A percentile compares a stretch with the other conserved stretches of the same genome.
phyloP scores from a whole-genome alignment of 1,140 invertebrate genomes.

The Macrocentrus cingulum region DNA sequence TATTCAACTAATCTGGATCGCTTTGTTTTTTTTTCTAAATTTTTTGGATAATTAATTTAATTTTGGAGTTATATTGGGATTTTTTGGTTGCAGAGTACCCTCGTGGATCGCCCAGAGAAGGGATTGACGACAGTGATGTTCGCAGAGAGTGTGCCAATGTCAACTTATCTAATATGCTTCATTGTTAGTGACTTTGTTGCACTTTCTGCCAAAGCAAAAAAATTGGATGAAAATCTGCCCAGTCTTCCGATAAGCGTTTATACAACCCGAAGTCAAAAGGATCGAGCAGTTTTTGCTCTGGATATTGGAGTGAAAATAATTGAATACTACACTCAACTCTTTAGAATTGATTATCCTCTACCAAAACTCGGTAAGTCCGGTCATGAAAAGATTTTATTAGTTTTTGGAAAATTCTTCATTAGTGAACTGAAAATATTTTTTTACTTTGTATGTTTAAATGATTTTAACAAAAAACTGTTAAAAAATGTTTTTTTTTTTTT shows the following conservation, averaged over 20 bases:
- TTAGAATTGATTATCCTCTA: constrained; percentile 81
- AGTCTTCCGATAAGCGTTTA: constrained; percentile 72
- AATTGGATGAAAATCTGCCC: constrained; percentile 54
- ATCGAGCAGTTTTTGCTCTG: constrained; percentile 80
- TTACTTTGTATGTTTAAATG: no score
- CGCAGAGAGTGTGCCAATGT: constrained; percentile 82
- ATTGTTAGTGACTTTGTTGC: constrained; percentile 86
- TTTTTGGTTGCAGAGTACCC: constrained; percentile 49
- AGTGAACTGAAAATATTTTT: no score
- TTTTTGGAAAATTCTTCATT: no score
- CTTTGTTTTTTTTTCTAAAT: no score
- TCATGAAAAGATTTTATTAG: neutral
- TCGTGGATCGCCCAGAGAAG: constrained; percentile 44
- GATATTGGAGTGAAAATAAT: constrained; percentile 76
- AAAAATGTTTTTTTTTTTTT: no score
- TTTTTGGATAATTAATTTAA: no score
- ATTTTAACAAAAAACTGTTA: no score
- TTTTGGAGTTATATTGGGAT: no score
- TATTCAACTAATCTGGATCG: no score
- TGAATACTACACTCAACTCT: constrained; percentile 86
- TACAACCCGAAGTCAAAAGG: constrained; percentile 70
- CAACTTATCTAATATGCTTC: constrained; percentile 88
- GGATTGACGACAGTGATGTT: constrained; percentile 68
- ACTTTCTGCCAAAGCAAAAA: constrained; percentile 60
- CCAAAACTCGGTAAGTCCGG: constrained; percentile 79